phyloP scores from a whole-genome alignment of 2,797 vertebrate species.

The Lophotriccus pileatus region DNA sequence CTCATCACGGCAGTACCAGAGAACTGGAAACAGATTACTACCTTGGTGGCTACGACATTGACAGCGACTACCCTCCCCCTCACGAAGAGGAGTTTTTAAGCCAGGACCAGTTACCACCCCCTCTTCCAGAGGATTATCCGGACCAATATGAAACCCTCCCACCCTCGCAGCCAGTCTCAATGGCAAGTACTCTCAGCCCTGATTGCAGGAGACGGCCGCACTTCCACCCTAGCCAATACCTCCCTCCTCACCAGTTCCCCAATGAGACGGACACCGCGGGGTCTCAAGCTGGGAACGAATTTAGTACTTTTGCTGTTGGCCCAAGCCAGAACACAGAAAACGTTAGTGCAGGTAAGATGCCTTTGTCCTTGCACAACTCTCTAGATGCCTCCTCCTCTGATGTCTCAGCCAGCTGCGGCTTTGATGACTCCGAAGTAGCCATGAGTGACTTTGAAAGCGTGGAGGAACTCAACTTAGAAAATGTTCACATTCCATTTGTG shows the following conservation, averaged over 20 bases:
- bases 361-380: conserved; percentile 82
- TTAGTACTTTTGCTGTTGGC: conserved; percentile 77
- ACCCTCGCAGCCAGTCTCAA: conserved; percentile 78
- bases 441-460: conserved; percentile 87
- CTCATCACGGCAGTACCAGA: conserved; percentile 76
- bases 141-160: conserved; percentile 82
- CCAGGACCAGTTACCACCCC: conserved; percentile 90
- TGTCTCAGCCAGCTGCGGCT: conserved; percentile 79
- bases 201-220: conserved; percentile 80
- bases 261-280: conserved; percentile 73
- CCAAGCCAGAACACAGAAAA: conserved; percentile 75
- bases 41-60: conserved; percentile 94
- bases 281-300: conserved; percentile 68
- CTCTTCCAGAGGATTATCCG: conserved; percentile 86
- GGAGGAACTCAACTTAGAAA: conserved; percentile 80
- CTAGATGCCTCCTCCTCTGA: conserved; percentile 87
- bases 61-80: conserved; percentile 92
- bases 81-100: conserved; percentile 90
- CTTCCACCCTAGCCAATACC: conserved; percentile 96
- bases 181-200: conserved; percentile 83
- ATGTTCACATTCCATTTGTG: conserved; percentile 77
- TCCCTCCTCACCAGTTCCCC: conserved; percentile 91
- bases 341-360: conserved; percentile 75
- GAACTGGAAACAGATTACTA: conserved; percentile 96
- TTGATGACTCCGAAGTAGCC: conserved; percentile 84